A percentile compares a stretch with the other conserved stretches of the same genome.
These are phyloP conservation scores for Peromyscus maniculatus DNA, from an alignment of 2,113 vertebrate genomes.

Conservation along the genomic window DNA sequence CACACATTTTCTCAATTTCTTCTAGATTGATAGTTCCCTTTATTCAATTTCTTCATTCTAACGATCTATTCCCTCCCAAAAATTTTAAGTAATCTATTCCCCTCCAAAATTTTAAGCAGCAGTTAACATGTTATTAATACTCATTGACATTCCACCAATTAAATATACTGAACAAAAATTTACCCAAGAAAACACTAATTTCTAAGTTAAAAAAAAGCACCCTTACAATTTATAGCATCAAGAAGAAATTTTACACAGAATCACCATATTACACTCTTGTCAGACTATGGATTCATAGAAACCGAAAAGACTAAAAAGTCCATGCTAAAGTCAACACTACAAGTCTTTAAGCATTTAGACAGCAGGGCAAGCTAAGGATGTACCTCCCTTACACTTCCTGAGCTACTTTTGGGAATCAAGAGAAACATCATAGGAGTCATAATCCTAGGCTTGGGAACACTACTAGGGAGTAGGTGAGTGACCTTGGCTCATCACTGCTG, in stretches of 20 bases:
- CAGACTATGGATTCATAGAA: neutral
- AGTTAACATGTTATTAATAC: slow-evolving; percentile 20
- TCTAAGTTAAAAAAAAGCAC: neutral
- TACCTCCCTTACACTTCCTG: neutral
- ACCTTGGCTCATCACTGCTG: neutral
- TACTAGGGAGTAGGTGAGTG: neutral
- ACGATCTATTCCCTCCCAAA: neutral
- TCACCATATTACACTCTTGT: neutral
- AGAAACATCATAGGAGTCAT: slow-evolving; percentile 16
- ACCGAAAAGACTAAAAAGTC: neutral
- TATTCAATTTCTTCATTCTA: slow-evolving; percentile 28
- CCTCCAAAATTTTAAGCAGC: slow-evolving; percentile 29
- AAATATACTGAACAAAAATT: slow-evolving; percentile 8
- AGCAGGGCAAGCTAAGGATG: slow-evolving; percentile 12
- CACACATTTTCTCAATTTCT: slow-evolving; percentile 7
- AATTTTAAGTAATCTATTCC: neutral
- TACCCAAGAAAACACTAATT: neutral
- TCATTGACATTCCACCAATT: neutral
- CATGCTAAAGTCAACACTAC: neutral
- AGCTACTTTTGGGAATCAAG: slow-evolving; percentile 56
- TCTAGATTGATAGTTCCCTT: slow-evolving; percentile 24
- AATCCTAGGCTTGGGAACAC: slow-evolving; percentile 29
- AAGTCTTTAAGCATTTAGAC: neutral
- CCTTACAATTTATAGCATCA: neutral
- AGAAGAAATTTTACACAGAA: slow-evolving; percentile 17